phyloP scores from a whole-genome alignment of 2,888 invertebrate genomes.

The Parochlus steinenii region DNA sequence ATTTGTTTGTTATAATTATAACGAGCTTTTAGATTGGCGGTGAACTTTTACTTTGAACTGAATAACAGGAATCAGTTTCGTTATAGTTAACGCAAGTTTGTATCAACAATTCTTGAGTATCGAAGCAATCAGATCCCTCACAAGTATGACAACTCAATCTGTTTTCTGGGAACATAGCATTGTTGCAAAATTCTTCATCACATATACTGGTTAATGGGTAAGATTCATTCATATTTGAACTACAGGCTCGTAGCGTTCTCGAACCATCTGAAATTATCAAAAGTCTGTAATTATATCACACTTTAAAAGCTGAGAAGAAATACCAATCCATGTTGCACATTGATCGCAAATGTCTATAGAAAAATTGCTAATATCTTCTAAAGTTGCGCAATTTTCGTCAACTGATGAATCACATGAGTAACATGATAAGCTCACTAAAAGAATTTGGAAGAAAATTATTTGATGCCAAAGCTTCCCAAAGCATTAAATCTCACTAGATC shows the following conservation, averaged over 20 bases:
- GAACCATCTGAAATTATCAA: too few species aligned
- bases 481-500: too few species aligned
- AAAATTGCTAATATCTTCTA: neutral
- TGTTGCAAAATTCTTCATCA: neutral
- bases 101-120: neutral
- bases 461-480: too few species aligned
- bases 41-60: too few species aligned
- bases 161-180: neutral
- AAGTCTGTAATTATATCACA: too few species aligned
- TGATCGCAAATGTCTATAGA: neutral
- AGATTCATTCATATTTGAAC: neutral
- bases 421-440: too few species aligned
- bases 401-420: neutral
- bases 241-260: neutral
- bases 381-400: slow-evolving; percentile 4
- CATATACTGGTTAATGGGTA: neutral
- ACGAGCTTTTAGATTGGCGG: neutral
- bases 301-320: too few species aligned
- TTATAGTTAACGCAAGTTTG: slow-evolving; percentile 1
- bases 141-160: neutral
- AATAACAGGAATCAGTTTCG: slow-evolving; percentile 2
- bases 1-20: neutral
- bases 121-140: neutral
- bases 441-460: too few species aligned
- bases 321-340: slow-evolving; percentile 2